Evolutionary conservation across 2,797 vertebrate species (phyloP), one percentile per base, ranked within the genome.

Genomic region (Myotis daubentonii): DNA sequence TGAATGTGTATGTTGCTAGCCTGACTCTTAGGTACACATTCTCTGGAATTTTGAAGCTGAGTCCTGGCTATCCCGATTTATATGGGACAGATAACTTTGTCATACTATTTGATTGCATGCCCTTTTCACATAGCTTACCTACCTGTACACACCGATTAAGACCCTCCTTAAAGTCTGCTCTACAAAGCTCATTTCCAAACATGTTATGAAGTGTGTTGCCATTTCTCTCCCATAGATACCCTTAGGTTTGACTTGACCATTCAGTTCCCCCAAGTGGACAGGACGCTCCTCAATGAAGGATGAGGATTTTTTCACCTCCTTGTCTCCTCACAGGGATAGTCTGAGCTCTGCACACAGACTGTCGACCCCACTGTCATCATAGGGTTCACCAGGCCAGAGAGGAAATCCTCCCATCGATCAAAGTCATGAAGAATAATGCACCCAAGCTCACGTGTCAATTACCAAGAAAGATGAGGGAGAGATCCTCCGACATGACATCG

Each of bases 161-260:
- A 78, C n/a, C 23, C 36, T 38, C 23, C 55, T 76, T 66, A 53
- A 0, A 5, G 22, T 22, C 62, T 47, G 53, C 17, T 65, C 87
- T 82, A 90, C 62, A 41, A 78, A 78, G 71, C 57, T 75, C n/a
- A 51, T 68, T 30, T 76, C 36, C 41, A 70, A 71, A 72, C 16
- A 51, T 0, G 6, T 23, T 47, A 53, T 3, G 33, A 28, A 74
- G 0, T 20, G 12, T 33, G n/a, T 49, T 38, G 19, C 44, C 8
- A 23, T 90, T 81, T 93, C 23, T 94, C 51, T 72, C 47, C 75
- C 47, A 88, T 72, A 87, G 51, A 33, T 92, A 13, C 74, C 23
- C n/a, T 71, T 71, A 49, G 19, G 20, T 28, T 90, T 55, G 5
- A 82, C 72, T 57, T 79, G 23, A 83, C 9, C 38, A 70, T 78